Percentiles rank a stretch among this genome's conserved stretches.
Evolutionary conservation across 2,113 vertebrate species (phyloP).

Genomic region (Pandion haliaetus): DNA sequence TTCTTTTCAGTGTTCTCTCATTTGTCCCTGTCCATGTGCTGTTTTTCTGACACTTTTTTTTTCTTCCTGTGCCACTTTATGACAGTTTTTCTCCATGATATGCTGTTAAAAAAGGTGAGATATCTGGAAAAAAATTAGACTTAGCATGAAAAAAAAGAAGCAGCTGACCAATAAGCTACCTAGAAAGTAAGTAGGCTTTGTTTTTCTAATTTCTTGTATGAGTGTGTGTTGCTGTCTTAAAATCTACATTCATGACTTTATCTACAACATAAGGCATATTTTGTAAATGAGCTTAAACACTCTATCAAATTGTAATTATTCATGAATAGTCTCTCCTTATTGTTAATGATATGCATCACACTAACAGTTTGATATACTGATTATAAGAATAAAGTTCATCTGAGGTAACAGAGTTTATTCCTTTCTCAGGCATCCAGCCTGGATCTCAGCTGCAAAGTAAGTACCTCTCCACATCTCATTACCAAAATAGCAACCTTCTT

Average conservation of each 20-base stretch:
- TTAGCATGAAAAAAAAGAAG: not conserved
- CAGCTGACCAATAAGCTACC: not conserved
- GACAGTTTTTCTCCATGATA: not conserved
- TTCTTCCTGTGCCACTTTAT: not conserved
- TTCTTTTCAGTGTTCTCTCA: not conserved
- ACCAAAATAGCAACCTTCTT: conserved; percentile 76
- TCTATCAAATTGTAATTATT: conserved; percentile 58
- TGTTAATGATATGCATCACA: conserved; percentile 22
- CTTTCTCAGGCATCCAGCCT: conserved; percentile 54
- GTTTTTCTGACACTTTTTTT: conserved; percentile 40
- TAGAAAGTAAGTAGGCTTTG: conserved; percentile 28
- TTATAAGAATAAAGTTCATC: conserved; percentile 65
- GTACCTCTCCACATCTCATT: conserved; percentile 67
- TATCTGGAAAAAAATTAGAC: not conserved
- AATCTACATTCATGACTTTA: conserved; percentile 21
- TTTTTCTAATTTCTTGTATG: not conserved
- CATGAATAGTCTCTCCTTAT: conserved; percentile 32
- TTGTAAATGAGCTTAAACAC: conserved; percentile 51
- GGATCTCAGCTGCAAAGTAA: conserved; percentile 68
- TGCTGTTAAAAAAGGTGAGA: conserved; percentile 26
- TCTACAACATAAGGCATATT: not conserved
- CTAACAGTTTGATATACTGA: conserved; percentile 32
- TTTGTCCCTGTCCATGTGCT: not conserved
- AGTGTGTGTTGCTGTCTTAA: not conserved
- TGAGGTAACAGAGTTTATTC: conserved; percentile 66